These are phyloP conservation scores for Taxidea taxus DNA, from an alignment of 2,113 vertebrate genomes.

Conservation along the genomic window DNA sequence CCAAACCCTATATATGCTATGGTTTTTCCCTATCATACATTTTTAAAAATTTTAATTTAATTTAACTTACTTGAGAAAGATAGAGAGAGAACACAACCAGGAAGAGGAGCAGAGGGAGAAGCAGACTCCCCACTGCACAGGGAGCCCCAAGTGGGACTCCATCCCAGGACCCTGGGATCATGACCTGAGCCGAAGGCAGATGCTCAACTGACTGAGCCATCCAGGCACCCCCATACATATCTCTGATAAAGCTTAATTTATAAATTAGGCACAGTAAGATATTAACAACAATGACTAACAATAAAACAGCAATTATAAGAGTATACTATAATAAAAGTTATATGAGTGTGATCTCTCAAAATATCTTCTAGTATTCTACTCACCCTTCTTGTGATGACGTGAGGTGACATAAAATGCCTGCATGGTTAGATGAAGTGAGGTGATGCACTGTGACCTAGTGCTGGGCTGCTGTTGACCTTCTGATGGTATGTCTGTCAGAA, in stretches of 20 bases:
- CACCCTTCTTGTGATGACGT: neutral
- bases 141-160: neutral
- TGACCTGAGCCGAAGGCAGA: neutral
- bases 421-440: neutral
- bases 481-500: neutral
- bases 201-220: neutral
- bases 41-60: neutral
- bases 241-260: neutral
- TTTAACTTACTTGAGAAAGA: neutral
- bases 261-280: neutral
- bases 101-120: neutral
- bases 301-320: neutral
- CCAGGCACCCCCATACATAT: neutral
- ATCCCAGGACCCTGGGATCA: neutral
- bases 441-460: neutral
- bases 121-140: no score
- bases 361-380: neutral
- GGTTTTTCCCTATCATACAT: neutral
- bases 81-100: neutral
- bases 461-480: neutral
- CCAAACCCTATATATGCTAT: neutral
- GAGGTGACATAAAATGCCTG: neutral
- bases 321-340: neutral
- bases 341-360: neutral
- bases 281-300: neutral